Percentiles rank a stretch among this genome's conserved stretches.
phyloP scores from a whole-genome alignment of 2,888 invertebrate genomes.

The Cryptosula pallasiana region DNA sequence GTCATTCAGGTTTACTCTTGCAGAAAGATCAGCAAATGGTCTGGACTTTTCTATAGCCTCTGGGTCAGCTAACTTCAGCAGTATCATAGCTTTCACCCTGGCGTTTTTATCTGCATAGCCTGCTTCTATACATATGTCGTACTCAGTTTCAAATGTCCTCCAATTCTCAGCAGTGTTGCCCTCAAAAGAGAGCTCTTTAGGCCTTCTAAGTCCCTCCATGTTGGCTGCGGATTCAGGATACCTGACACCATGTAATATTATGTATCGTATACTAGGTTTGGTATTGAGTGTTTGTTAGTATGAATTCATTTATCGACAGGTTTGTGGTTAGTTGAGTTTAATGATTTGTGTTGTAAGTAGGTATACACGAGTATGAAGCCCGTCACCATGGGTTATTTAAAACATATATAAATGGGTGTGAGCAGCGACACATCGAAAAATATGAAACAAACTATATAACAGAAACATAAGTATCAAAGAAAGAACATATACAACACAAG shows the following conservation, averaged over 20 bases:
- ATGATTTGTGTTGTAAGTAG: too few species aligned
- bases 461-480: too few species aligned
- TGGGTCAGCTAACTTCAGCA: background rate
- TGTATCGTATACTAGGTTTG: too few species aligned
- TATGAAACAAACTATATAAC: too few species aligned
- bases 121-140: background rate
- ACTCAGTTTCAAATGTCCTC: background rate
- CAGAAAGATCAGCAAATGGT: background rate
- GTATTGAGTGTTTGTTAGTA: too few species aligned
- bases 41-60: constrained; percentile 12
- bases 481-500: too few species aligned
- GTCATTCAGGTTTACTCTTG: background rate
- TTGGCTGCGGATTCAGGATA: background rate
- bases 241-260: constrained; percentile 12
- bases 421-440: too few species aligned
- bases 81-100: background rate
- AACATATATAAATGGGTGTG: too few species aligned
- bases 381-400: too few species aligned
- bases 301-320: too few species aligned
- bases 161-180: constrained; percentile 8
- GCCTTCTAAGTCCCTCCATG: background rate
- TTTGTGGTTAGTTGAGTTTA: too few species aligned
- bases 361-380: too few species aligned
- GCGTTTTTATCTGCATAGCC: background rate
- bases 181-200: background rate